Evolutionary conservation across 1,140 invertebrate genomes (phyloP), one percentile per base, ranked within the genome.

Genomic region (Dufourea novaeangliae): DNA sequence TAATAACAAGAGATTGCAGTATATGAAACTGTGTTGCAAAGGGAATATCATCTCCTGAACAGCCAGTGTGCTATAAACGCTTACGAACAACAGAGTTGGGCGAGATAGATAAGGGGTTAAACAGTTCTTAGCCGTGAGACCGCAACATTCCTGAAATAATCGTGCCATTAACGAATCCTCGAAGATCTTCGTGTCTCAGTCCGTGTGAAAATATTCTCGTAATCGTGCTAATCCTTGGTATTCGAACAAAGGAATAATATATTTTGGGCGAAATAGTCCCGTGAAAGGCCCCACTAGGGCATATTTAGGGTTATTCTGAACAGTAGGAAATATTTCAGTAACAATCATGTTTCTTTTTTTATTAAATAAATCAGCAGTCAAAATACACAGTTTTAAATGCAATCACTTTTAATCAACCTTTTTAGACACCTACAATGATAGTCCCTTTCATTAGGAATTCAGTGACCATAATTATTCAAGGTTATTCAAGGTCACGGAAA

Each of bases 101-200:
- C 74, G 83, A 82, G 85, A 89, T 81, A 85, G 87, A 90, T 88
- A 88, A 89, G 84, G 46, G 88, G 84, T 88, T 86, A 85, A 68
- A 80, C 87, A 73, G 88, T 90, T 89, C 84, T 20, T 20, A 86
- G 82, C 79, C 82, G 79, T 84, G 87, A 89, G 88, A 89, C 89
- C 81, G 81, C 85, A 85, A 87, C 86, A 88, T 90, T 89, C 86
- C 86, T 80, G 79, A 90, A 90, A 90, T 89, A 87, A 84, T 90
- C 87, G 72, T 80, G 85, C 82, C 81, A 87, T 90, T 87, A 88
- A 88, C 85, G 86, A 87, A 87, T 86, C 78, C 76, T 77, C n/a
- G 62, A 63, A 22, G 32, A 22, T 61, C 79, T 81, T 69, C 41
- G 71, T 75, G 70, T 46, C 52, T 81, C 62, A 66, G 71, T 62